Evolutionary conservation across 1,140 invertebrate species (phyloP), one percentile per base, ranked within the genome.

Genomic region (Camponotus pennsylvanicus): DNA sequence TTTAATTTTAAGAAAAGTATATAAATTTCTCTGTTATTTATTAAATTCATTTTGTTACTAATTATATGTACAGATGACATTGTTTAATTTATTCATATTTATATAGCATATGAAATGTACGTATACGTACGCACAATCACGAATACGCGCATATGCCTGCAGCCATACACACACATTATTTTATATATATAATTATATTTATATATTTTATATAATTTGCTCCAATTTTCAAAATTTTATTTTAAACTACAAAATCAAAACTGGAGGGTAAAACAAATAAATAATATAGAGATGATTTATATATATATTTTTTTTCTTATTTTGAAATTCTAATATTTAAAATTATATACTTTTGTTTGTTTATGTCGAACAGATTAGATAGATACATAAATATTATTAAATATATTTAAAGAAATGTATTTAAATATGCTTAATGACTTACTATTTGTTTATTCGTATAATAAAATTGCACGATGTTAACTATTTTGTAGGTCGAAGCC

Each of bases 401-500:
- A 27, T 42, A 59, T 70, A 45, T 45, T 61, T 82, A 27, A 21
- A 5, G 15, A 45, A 15, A 71, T 21, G 3, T 27, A 27, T 13
- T 8, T 15, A 13, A 27, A 27, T 27, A 27, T 27, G 1, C 1
- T 27, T 27, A 27, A 1, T 27, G 27, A 1, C 27, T 15, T 66
- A 21, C 0, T 61, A 0, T 57, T 61, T 27, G 11, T 42, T 40
- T 70, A 34, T 9, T 11, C 2, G 3, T 34, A 7, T 7, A 55
- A 88, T 13, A 21, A 57, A 49, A 63, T 89, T 57, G 42, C 45
- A 61, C 66, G 64, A 69, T 87, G 66, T 80, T 40, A 55, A 71
- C 88, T 82, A 40, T 90, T 90, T 93, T 92, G 76, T 90, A 94
- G 93, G 93, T 42, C 92, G 93, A 66, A 93, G 93, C 64, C 93